phyloP scores from a whole-genome alignment of 2,888 invertebrate species.

The Melanostoma scalare region DNA sequence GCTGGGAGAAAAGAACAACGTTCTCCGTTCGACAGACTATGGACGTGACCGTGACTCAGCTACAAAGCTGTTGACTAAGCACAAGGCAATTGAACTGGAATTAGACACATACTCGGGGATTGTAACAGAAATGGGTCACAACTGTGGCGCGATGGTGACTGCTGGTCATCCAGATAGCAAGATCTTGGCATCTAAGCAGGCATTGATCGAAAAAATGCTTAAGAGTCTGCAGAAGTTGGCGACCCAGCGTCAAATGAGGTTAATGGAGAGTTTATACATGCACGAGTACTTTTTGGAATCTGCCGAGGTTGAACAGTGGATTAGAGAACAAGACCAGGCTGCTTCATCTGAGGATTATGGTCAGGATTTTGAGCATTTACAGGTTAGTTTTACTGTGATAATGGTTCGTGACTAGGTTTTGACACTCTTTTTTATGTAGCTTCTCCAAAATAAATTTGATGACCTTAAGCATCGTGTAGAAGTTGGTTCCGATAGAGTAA shows the following conservation, averaged over 20 bases:
- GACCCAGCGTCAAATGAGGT: constrained; percentile 89
- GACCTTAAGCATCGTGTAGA: constrained; percentile 96
- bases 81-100: constrained; percentile 95
- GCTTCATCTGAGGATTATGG: constrained; percentile 97
- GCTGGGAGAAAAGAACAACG: constrained; percentile 93
- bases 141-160: constrained; percentile 90
- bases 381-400: constrained; percentile 83
- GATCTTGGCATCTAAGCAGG: constrained; percentile 89
- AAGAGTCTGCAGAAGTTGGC: constrained; percentile 91
- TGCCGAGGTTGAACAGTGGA: constrained; percentile 95
- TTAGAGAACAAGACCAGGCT: constrained; percentile 93
- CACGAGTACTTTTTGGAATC: constrained; percentile 96
- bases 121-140: constrained; percentile 95
- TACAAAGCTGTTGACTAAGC: constrained; percentile 95
- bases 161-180: constrained; percentile 92
- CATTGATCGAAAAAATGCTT: constrained; percentile 89
- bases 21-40: constrained; percentile 91
- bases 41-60: constrained; percentile 95
- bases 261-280: constrained; percentile 95
- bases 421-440: constrained; percentile 81
- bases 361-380: constrained; percentile 94
- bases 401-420: not conserved
- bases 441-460: constrained; percentile 94
- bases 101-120: constrained; percentile 95
- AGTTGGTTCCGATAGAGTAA: constrained; percentile 94